Conservation (phyloP, 2,888 invertebrate species). For the Oscheius sp. region DNA sequence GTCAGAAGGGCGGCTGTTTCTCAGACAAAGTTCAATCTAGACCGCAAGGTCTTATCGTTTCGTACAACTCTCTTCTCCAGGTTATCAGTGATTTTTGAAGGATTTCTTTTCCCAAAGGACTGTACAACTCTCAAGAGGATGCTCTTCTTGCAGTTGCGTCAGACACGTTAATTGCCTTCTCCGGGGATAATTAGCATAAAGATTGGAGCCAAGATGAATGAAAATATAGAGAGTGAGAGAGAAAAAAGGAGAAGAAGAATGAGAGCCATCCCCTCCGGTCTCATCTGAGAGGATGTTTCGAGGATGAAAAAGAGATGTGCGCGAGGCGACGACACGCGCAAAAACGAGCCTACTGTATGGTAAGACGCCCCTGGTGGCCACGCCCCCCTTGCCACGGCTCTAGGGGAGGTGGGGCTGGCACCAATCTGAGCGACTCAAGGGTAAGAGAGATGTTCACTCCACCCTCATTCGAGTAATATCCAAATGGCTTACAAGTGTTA, state of each 20-base stretch:
- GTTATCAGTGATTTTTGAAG: background rate
- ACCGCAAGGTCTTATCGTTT: background rate
- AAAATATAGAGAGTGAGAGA: constrained; percentile 13
- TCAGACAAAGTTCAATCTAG: background rate
- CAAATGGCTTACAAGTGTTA: background rate
- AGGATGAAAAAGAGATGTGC: background rate
- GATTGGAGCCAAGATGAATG: constrained; percentile 12
- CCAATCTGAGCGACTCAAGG: background rate
- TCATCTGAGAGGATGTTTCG: background rate
- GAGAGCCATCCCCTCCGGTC: background rate
- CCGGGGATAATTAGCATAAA: constrained; percentile 15
- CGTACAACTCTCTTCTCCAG: background rate
- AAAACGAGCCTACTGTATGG: constrained; percentile 14
- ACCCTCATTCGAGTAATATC: background rate
- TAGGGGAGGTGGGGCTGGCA: constrained; percentile 3
- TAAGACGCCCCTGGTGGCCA: background rate
- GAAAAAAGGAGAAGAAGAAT: background rate
- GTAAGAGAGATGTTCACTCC: background rate
- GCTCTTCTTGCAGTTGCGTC: background rate
- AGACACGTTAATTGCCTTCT: background rate
- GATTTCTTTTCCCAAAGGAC: no score
- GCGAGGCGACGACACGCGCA: background rate
- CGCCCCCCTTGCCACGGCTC: background rate
- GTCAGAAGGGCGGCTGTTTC: no score
- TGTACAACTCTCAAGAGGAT: background rate